phyloP scores from a whole-genome alignment of 2,888 invertebrate genomes.

The Euspilapteryx auroguttella region DNA sequence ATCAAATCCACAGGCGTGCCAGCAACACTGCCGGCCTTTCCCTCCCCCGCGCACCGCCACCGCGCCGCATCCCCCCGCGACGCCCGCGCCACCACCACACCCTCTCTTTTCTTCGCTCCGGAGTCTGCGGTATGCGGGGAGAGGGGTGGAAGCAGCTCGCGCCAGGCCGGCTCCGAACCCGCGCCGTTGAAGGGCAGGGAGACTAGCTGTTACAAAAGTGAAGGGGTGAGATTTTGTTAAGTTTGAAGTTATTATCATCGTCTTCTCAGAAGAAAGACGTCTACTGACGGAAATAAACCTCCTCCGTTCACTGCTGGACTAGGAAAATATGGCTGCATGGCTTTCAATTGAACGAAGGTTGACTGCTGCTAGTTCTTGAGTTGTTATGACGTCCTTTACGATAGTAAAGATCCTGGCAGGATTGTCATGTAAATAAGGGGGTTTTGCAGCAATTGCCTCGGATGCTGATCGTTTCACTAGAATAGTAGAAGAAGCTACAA shows the following conservation, averaged over 20 bases:
- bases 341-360: too few relatives aligned
- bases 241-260: too few relatives aligned
- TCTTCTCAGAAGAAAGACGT: too few relatives aligned
- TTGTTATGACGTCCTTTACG: too few relatives aligned
- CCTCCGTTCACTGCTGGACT: too few relatives aligned
- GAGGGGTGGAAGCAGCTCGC: too few relatives aligned
- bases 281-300: too few relatives aligned
- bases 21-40: too few relatives aligned
- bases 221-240: neutral
- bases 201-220: neutral
- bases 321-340: too few relatives aligned
- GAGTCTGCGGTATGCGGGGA: slow-evolving; percentile 16
- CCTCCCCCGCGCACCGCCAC: slow-evolving; percentile 68
- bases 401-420: too few relatives aligned
- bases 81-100: slow-evolving; percentile 34
- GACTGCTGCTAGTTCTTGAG: too few relatives aligned
- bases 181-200: neutral
- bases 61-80: slow-evolving; percentile 66
- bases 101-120: slow-evolving; percentile 22
- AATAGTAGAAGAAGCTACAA: neutral
- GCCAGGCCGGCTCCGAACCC: neutral
- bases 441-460: neutral
- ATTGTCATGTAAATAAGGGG: neutral
- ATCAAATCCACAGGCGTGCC: slow-evolving; percentile 29
- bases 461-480: neutral